Evolutionary conservation across 2,888 invertebrate species (phyloP), one percentile per base, ranked within the genome.

Genomic region (Patella caerulea): DNA sequence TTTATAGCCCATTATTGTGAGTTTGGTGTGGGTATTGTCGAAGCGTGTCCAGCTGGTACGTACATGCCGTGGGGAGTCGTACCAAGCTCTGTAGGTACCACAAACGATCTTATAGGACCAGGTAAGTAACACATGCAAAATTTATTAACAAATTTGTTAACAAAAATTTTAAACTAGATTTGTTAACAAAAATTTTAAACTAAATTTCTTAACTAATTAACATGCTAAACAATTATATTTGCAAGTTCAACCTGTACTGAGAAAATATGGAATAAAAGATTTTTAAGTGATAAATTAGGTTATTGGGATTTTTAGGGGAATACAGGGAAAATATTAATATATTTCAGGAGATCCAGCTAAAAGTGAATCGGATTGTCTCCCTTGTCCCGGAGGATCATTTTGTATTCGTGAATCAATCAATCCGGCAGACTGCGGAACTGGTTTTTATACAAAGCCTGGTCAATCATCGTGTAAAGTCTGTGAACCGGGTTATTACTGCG

Each of bases 51-150:
- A 1, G 80, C 79, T 24, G 90, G 91, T 15, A 90, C 89, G 2
- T 90, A 90, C 83, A 90, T 90, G 90, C 90, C 90, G 0, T 89
- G 86, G 76, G 90, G 90, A n/a, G 85, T 86, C 2, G 83, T 82
- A 54, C 82, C 80, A 0, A 52, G 72, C n/a, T 83, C 84, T n/a
- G 83, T 73, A 17, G 82, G 75, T 12, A 77, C 71, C 55, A 79
- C 79, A 14, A 69, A 79, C 12, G 73, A 72, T 19, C 75, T 86
- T 4, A 78, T 85, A 65, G 88, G 86, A 4, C 81, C 83, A 78
- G 85, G 87, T 82, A 80, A 79, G 76, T 73, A 45, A 7, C 7
- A 9, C 45, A 45, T 45, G 0, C 45, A 45, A 45, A 45, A 45
- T 45, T 45, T 45, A 9, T 9, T 1, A 45, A 9, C 9, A 9